Evolutionary conservation across 92 coral and sea anemone species (phyloP), one percentile per base, ranked within the genome.

Genomic region (Porites lobata): DNA sequence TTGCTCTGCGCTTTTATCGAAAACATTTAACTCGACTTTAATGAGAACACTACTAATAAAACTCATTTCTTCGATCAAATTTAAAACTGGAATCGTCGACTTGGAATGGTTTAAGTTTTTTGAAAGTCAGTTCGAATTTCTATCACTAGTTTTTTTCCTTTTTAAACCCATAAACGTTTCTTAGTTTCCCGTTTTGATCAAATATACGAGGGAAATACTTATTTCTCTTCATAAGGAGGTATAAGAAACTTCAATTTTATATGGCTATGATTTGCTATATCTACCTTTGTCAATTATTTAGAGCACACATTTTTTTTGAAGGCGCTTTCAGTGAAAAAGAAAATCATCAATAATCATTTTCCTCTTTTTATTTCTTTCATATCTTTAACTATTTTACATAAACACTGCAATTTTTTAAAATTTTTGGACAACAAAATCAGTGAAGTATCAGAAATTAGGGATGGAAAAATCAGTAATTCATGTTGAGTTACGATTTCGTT

Each of bases 261-360:
- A 18, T 64, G 38, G 64, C 15, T 73, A 6, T 43, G 47, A 50
- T 72, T 4, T 59, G 12, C 19, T 58, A 24, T 52, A 66, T 74
- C 5, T 20, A 50, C 50, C 24, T 75, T 83, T 74, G 57, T 84
- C 81, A 73, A 73, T 84, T 18, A 84, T 84, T 75, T 73, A 73
- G 86, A 11, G 20, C 78, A 38, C 59, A 22, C 78, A 56, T 29
- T 68, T 19, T 72, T 51, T 76, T 82, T 29, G 70, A 54, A 70
- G 77, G 77, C 57, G 78, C 78, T 14, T 74, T 12, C 24, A 32
- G 43, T 14, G 38, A 32, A 65, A 66, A 61, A 7, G 18, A 17
- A 62, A 13, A 8, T 47, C 52, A 18, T n/a, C 61, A 26, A 26
- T 7, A 73, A 1, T 26, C 24, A 3, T 1, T 7, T 1, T 50